phyloP scores from a whole-genome alignment of 2,113 vertebrate genomes.

The Mustelus asterias region DNA sequence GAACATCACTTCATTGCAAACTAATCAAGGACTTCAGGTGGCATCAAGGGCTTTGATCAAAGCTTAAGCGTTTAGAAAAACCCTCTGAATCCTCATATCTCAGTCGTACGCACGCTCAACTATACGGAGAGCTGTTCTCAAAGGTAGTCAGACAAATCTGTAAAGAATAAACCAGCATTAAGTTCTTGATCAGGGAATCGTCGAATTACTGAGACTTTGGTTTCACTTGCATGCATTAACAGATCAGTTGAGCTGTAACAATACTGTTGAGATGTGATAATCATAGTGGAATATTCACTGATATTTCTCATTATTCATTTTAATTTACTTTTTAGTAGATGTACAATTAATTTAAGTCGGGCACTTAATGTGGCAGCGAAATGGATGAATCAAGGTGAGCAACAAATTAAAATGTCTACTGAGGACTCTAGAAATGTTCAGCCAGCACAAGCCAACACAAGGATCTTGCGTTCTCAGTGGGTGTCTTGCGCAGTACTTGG shows the following conservation, averaged over 20 bases:
- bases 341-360: not conserved
- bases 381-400: not conserved
- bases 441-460: not conserved
- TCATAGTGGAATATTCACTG: not conserved
- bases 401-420: not conserved
- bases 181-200: not conserved
- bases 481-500: too few species aligned
- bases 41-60: not conserved
- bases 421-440: not conserved
- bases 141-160: not conserved
- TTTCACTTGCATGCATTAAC: not conserved
- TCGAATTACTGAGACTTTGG: not conserved
- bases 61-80: not conserved
- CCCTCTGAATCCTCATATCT: not conserved
- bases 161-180: not conserved
- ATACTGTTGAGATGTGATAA: not conserved
- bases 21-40: not conserved
- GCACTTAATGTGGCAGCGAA: not conserved
- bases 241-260: not conserved
- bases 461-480: too few species aligned
- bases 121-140: not conserved
- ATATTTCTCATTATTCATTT: not conserved
- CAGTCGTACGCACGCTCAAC: not conserved
- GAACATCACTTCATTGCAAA: not conserved
- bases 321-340: not conserved